A percentile compares a stretch with the other conserved stretches of the same genome.
These are phyloP conservation scores for Astreopora myriophthalma DNA, from an alignment of 64 coral and sea anemone species.

Conservation along the genomic window DNA sequence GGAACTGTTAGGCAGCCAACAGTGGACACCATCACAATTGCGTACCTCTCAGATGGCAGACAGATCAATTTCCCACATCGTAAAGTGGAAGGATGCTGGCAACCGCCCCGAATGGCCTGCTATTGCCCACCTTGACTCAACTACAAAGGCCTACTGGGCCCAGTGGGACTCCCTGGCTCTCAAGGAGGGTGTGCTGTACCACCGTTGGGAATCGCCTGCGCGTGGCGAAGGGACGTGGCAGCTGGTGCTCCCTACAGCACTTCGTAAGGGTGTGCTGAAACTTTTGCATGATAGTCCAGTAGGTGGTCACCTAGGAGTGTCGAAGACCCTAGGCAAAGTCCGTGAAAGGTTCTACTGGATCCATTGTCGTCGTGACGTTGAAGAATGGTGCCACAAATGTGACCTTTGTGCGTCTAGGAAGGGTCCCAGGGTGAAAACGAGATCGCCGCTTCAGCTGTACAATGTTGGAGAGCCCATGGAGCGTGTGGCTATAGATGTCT, in stretches of 20 bases:
- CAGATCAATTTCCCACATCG: neutral
- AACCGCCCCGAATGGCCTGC: neutral
- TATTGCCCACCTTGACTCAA: neutral
- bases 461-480: slow-evolving; percentile 43
- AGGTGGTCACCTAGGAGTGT: neutral
- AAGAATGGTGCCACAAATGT: slow-evolving; percentile 31
- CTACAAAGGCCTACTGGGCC: neutral
- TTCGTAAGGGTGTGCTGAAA: neutral
- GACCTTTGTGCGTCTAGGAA: slow-evolving; percentile 16
- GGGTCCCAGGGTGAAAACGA: neutral
- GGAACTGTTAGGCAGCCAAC: no score
- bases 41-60: no score
- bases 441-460: slow-evolving; percentile 17
- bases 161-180: neutral
- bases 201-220: neutral
- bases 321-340: neutral
- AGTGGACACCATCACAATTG: no score
- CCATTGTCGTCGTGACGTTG: neutral
- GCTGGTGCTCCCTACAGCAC: neutral
- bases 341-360: slow-evolving; percentile 26
- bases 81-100: neutral
- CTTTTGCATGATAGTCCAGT: neutral
- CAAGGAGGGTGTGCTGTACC: neutral
- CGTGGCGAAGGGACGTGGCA: neutral
- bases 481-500: slow-evolving; percentile 22